These are phyloP conservation scores for Monoplex corrugatus DNA, from an alignment of 2,888 invertebrate genomes.

Conservation along the genomic window DNA sequence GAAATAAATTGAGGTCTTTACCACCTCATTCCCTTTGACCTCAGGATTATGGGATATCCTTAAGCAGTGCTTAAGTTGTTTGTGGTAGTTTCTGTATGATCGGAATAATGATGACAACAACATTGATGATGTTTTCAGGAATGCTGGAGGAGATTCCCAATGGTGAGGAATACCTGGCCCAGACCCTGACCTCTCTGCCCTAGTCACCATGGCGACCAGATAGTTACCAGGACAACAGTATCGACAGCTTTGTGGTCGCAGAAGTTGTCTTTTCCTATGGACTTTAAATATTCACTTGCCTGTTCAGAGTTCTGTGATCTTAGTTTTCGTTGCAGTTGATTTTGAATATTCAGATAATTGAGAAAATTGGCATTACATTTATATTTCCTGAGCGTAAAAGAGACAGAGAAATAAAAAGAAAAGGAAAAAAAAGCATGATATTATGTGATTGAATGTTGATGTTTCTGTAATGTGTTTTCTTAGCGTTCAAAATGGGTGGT, in stretches of 20 bases:
- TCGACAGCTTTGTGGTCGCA: not conserved
- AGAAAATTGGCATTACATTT: not conserved
- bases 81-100: too few species aligned
- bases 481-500: too few species aligned
- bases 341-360: not conserved
- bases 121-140: slow-evolving; percentile 82
- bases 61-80: too few species aligned
- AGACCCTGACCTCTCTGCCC: slow-evolving; percentile 81
- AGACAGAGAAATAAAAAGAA: not conserved
- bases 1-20: too few species aligned
- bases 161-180: slow-evolving; percentile 85
- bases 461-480: too few species aligned
- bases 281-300: not conserved
- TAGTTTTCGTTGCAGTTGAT: not conserved
- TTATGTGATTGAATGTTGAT: not conserved
- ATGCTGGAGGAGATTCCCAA: slow-evolving; percentile 87
- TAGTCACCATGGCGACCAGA: slow-evolving; percentile 40
- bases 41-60: too few species aligned
- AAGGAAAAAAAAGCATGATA: not conserved
- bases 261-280: not conserved
- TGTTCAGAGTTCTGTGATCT: not conserved
- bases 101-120: not conserved
- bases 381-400: not conserved
- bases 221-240: not conserved
- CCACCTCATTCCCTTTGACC: too few species aligned